phyloP scores from a whole-genome alignment of 1,140 invertebrate species.

The Agrypnia vestita region DNA sequence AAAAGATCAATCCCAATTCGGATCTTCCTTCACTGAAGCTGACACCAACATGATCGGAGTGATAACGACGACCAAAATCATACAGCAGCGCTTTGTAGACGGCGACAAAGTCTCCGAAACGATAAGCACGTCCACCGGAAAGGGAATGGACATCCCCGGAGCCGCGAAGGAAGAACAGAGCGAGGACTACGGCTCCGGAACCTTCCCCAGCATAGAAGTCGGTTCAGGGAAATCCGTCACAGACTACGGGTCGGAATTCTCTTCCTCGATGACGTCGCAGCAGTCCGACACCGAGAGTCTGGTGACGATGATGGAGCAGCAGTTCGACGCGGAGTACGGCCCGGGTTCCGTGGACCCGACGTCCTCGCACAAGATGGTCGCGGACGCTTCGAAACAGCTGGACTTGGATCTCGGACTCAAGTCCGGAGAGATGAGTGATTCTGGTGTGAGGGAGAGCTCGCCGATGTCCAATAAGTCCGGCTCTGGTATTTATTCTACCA shows the following conservation, averaged over 20 bases:
- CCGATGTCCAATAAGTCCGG: conserved; percentile 71
- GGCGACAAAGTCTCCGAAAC: conserved; percentile 74
- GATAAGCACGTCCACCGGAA: conserved; percentile 68
- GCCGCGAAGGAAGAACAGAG: conserved; percentile 52
- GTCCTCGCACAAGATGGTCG: conserved; percentile 59
- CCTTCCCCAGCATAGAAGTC: conserved; percentile 53
- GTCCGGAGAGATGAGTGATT: conserved; percentile 67
- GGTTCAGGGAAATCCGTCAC: conserved; percentile 65
- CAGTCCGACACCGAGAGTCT: conserved; percentile 72
- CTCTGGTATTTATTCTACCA: conserved; percentile 68
- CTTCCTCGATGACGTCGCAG: conserved; percentile 71
- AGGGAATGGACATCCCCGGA: conserved; percentile 69
- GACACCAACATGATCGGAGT: conserved; percentile 70
- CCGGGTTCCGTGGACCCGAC: conserved; percentile 57
- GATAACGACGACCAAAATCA: conserved; percentile 74
- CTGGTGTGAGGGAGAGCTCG: conserved; percentile 69
- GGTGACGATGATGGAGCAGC: conserved; percentile 70
- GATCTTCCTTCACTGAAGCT: conserved; percentile 58
- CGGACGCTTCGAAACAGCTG: conserved; percentile 45
- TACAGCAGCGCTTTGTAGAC: conserved; percentile 72
- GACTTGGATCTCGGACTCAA: conserved; percentile 51
- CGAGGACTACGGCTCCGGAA: conserved; percentile 62
- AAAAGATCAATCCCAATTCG: conserved; percentile 27
- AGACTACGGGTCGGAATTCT: conserved; percentile 69
- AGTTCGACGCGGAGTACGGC: conserved; percentile 49